Conservation (phyloP, 2,888 invertebrate species). For the Diarsia dahlii region DNA sequence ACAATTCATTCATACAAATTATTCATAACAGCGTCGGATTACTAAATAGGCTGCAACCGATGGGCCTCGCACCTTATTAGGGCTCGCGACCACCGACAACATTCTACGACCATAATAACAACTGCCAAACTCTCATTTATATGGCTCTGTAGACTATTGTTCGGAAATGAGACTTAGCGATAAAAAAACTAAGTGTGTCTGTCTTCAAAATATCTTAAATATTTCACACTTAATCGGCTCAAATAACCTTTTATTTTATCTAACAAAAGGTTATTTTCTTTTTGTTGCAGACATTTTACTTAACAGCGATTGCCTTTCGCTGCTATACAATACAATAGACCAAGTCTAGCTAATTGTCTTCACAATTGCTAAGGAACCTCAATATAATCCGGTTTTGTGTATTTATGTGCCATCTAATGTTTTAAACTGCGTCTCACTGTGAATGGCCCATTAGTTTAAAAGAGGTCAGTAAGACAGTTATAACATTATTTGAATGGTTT, state of each 20-base stretch:
- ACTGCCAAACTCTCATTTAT: constrained; percentile 21
- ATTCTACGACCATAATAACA: constrained; percentile 26
- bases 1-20: constrained; percentile 53
- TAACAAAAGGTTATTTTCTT: constrained; percentile 31
- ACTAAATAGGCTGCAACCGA: constrained; percentile 47
- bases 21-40: constrained; percentile 56
- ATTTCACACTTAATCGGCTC: not conserved
- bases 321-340: constrained; percentile 26
- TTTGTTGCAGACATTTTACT: constrained; percentile 27
- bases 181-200: not conserved
- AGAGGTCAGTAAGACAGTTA: not conserved
- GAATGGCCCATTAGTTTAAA: constrained; percentile 1
- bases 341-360: constrained; percentile 4
- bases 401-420: constrained; percentile 4
- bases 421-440: constrained; percentile 7
- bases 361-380: constrained; percentile 19
- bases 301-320: constrained; percentile 34
- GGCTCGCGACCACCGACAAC: constrained; percentile 14
- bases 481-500: not conserved
- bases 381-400: constrained; percentile 32
- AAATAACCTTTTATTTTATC: constrained; percentile 11
- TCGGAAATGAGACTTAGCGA: constrained; percentile 9
- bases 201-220: constrained; percentile 4
- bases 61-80: constrained; percentile 45
- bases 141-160: constrained; percentile 41